Percentiles rank a stretch among this genome's conserved stretches.
Evolutionary conservation across 2,797 vertebrate species (phyloP).

Genomic region (Galagoides demidoff): DNA sequence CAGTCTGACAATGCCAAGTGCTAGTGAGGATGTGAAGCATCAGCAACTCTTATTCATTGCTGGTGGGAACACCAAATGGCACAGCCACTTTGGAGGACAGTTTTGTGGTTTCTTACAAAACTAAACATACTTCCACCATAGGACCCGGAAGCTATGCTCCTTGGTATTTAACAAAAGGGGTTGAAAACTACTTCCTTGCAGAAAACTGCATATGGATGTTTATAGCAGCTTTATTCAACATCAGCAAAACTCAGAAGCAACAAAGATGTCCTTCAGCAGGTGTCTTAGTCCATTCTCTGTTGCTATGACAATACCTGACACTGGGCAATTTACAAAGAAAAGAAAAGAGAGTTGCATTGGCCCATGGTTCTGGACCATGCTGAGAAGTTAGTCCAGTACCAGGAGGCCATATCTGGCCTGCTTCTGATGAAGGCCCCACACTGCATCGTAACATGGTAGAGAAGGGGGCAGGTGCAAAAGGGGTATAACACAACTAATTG

Average conservation of each 20-base stretch:
- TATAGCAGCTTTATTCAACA: neutral
- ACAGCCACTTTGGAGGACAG: neutral
- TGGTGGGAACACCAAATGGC: neutral
- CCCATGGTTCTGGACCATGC: neutral
- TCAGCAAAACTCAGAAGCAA: neutral
- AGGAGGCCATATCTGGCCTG: neutral
- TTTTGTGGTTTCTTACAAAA: neutral
- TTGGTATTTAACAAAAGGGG: neutral
- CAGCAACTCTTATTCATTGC: neutral
- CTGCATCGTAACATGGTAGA: neutral
- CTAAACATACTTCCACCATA: neutral
- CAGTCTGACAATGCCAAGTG: neutral
- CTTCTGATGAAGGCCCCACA: neutral
- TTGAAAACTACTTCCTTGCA: neutral
- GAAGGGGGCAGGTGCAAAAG: neutral
- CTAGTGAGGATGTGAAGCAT: neutral
- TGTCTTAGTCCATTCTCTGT: neutral
- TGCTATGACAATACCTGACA: neutral
- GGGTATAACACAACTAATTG: neutral
- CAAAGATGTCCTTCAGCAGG: neutral
- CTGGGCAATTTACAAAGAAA: neutral
- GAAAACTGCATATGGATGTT: neutral
- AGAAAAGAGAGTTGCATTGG: neutral
- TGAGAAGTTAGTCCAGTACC: neutral
- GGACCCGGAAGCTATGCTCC: neutral